Evolutionary conservation across 2,888 invertebrate species (phyloP).

Genomic region (Eledone cirrhosa): DNA sequence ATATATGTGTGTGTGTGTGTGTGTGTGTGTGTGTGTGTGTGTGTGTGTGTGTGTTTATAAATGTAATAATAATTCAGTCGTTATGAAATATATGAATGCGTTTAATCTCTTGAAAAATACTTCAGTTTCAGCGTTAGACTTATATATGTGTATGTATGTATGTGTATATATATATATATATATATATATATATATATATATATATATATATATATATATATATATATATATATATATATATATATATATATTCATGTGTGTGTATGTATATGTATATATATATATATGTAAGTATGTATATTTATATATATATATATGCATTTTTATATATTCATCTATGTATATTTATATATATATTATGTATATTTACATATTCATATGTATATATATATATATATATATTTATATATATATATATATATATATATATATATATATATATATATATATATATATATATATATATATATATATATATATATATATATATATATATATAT

Average conservation of each 20-base stretch:
- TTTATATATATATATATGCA: neutral
- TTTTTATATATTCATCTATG: neutral
- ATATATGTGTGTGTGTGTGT: too few species aligned
- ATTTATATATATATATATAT: neutral
- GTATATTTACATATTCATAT: neutral
- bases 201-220: neutral
- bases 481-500: constrained; percentile 1
- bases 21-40: too few species aligned
- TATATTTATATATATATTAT: too few species aligned
- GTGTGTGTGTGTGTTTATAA: too few species aligned
- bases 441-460: neutral
- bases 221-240: neutral
- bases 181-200: constrained; percentile 2
- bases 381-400: neutral
- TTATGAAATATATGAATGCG: too few species aligned
- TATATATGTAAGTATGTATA: neutral
- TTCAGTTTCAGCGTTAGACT: neutral
- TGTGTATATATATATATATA: neutral
- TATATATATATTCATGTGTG: neutral
- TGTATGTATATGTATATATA: neutral
- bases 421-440: neutral
- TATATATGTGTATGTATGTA: neutral
- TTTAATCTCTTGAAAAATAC: too few species aligned
- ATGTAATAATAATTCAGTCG: too few species aligned
- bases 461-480: neutral